Percentiles rank a stretch among this genome's conserved stretches.
These are phyloP conservation scores for Acrocephalus arundinaceus DNA, from an alignment of 2,113 vertebrate species.

Conservation along the genomic window DNA sequence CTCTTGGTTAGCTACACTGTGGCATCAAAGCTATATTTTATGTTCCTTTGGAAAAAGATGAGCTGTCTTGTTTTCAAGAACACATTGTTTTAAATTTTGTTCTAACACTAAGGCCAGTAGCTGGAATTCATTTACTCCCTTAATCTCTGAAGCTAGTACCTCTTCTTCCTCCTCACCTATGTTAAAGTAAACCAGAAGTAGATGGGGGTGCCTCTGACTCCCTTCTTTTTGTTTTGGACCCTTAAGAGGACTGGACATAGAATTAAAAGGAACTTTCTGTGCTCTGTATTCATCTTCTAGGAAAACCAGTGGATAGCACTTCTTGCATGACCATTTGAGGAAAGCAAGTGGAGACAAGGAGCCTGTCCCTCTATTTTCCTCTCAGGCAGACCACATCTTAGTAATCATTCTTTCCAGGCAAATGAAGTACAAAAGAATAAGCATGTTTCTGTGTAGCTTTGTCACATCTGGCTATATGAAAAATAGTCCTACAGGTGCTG, in stretches of 20 bases:
- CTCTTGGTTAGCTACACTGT: background rate
- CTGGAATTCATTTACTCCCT: background rate
- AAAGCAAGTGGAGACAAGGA: background rate
- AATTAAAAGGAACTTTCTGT: background rate
- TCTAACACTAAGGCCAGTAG: background rate
- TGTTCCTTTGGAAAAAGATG: background rate
- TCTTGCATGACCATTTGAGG: background rate
- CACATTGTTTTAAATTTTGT: background rate
- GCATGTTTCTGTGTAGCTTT: background rate
- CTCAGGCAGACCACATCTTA: background rate
- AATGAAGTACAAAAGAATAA: background rate
- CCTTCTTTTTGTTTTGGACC: background rate
- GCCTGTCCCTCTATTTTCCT: background rate
- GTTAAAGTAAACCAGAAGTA: background rate
- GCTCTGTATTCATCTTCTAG: background rate
- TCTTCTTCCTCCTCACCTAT: background rate
- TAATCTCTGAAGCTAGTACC: background rate
- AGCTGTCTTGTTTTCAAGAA: background rate
- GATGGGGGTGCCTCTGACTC: background rate
- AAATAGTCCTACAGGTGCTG: background rate
- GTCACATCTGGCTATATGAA: background rate
- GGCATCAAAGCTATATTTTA: background rate
- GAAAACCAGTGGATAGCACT: background rate
- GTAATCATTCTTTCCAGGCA: background rate
- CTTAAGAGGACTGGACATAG: background rate